Evolutionary conservation across 1,140 invertebrate species (phyloP), one percentile per base, ranked within the genome.

Genomic region (Argopecten irradians): DNA sequence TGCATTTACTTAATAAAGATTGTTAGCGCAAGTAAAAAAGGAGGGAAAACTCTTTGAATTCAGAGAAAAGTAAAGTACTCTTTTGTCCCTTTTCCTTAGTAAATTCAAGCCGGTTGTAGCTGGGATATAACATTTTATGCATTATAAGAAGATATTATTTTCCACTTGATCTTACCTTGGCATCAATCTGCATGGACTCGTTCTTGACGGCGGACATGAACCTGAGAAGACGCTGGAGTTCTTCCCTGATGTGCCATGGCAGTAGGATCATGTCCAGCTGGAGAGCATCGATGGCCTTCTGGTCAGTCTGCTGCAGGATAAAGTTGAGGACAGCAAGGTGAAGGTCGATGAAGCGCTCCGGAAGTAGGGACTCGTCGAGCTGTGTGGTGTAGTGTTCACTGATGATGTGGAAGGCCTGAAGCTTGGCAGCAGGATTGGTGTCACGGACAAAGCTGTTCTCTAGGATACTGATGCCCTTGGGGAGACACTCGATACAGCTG

Each of bases 141-240:
- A n/a, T n/a, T n/a, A n/a, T n/a, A n/a, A n/a, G n/a, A n/a, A n/a
- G n/a, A 28, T 28, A 71, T 34, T 32, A 11, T 34, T 9, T 33
- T 34, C 28, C n/a, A n/a, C 22, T 5, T 28, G 28, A 46, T 28
- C 86, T 87, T 88, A 94, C 93, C 89, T 91, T 89, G 36, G 89
- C 84, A 89, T 93, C 92, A 84, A 93, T 87, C 46, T 87, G 86
- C 0, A 94, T 85, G 19, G 92, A 89, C 28, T 94, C 93, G 88
- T 92, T 90, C 19, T 91, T 87, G n/a, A 94, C 85, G 85, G 95
- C 93, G 83, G 92, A 85, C 89, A 96, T 94, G 85, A 96, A 95
- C 86, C 92, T 92, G 0, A 96, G 90, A 16, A 96, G 90, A 39
- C 95, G 85, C 35, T 95, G 93, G 13, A 96, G 90, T 89, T 96